Base-by-base conservation (phyloP, 1,140 invertebrate species). In the Drosophila aff. region DNA sequence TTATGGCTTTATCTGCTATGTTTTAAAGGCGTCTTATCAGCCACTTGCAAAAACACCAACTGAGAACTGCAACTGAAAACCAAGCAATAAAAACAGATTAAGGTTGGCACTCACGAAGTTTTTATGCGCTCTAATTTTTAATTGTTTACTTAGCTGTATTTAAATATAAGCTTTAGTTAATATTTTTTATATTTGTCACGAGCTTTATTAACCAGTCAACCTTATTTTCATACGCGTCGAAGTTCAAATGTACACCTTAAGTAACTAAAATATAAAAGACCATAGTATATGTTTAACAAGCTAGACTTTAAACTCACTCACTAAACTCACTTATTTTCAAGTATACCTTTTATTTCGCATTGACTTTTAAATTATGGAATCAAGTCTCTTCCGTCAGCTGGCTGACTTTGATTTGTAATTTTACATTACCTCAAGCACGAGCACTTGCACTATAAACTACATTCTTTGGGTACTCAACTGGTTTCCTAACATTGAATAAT, bases 21-120 rank as follows among this genome's bases (percentile, higher is more conserved):
- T 73, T 73, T 60, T 38, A 5, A 38, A 61, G 9, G 26, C 46
- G 11, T 40, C 44, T 73, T 73, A 73, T 73, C 71, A 73, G 67
- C n/a, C n/a, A 21, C 13, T 59, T 38, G 52, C 52, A 55, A 15
- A 36, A 46, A 41, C 40, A 16, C 31, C 13, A 21, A 21, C 38
- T 38, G 9, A 23, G 28, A 53, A 64, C 18, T 69, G 67, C 62
- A 69, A 66, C 23, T 52, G 10, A 40, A 71, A 50, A 28, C 4
- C 11, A 10, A 21, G 52, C 43, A 40, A 59, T n/a, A 41, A 40
- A 40, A 15, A 31, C 11, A 43, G 43, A 36, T 36, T 50, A 43
- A 21, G 36, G 21, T 36, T 60, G 11, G 53, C 67, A 16, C 18
- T 38, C 3, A 49, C n/a, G 53, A 11, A 11, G 3, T 11, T 28